These are phyloP conservation scores for Dermochelys coriacea DNA, from an alignment of 2,797 vertebrate species.

Conservation along the genomic window DNA sequence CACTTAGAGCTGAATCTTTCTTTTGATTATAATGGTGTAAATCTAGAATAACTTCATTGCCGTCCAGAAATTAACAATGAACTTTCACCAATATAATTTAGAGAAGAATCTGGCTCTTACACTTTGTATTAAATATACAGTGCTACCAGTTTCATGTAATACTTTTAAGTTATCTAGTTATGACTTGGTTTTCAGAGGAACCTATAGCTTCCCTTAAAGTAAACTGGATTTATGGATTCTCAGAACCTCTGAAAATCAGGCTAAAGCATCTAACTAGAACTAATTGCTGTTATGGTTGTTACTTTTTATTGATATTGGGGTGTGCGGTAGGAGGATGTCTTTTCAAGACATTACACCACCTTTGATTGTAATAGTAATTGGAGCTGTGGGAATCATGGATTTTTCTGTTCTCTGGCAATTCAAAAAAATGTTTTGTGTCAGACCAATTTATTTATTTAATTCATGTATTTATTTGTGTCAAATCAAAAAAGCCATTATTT, in stretches of 20 bases:
- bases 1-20: neutral
- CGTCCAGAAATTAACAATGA: neutral
- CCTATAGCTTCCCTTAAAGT: neutral
- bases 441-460: neutral
- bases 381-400: neutral
- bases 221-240: neutral
- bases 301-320: neutral
- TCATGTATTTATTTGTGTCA: neutral
- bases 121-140: neutral
- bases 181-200: neutral
- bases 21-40: neutral
- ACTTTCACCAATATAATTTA: neutral
- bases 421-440: neutral
- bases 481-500: neutral
- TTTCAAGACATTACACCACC: neutral
- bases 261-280: neutral
- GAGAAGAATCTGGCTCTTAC: neutral
- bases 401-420: neutral
- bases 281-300: neutral
- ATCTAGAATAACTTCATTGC: neutral
- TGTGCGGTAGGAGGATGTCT: neutral
- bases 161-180: neutral
- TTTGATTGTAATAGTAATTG: neutral
- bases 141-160: neutral
- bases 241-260: neutral